Percentiles rank a stretch among this genome's conserved stretches.
These are phyloP conservation scores for Sarcophaga carnaria DNA, from an alignment of 2,888 invertebrate genomes.

Conservation along the genomic window DNA sequence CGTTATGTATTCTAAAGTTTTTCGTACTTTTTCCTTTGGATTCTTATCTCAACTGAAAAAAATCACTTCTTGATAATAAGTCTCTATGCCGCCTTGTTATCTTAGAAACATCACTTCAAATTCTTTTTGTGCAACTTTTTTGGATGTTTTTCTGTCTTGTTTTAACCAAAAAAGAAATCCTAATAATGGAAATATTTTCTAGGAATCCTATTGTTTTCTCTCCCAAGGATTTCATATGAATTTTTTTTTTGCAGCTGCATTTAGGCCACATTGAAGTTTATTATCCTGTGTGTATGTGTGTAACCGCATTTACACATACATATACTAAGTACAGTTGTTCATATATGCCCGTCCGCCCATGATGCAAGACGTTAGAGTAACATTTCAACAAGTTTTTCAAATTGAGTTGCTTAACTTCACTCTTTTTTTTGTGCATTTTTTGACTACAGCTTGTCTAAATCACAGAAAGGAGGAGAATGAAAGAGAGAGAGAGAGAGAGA, in stretches of 20 bases:
- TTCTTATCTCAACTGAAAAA: neutral
- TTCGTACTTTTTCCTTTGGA: neutral
- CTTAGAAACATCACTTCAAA: neutral
- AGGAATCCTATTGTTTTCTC: neutral
- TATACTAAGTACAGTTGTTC: neutral
- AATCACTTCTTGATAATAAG: slow-evolving; percentile 31
- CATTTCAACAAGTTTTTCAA: slow-evolving; percentile 52
- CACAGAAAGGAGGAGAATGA: neutral
- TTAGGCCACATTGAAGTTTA: slow-evolving; percentile 47
- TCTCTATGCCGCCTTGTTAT: slow-evolving; percentile 44
- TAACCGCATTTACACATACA: neutral
- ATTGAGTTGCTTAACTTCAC: neutral
- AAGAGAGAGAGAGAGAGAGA: neutral
- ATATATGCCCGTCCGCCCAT: neutral
- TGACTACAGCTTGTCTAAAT: slow-evolving; percentile 43
- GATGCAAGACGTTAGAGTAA: slow-evolving; percentile 41
- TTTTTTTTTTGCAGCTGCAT: slow-evolving; percentile 1
- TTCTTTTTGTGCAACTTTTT: neutral
- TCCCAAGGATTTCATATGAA: neutral
- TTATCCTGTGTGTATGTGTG: slow-evolving; percentile 38
- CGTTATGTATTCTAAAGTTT: neutral
- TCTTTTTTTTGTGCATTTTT: slow-evolving; percentile 5
- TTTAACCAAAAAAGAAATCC: slow-evolving; percentile 4
- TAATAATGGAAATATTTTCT: slow-evolving; percentile 50
- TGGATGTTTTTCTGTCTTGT: neutral